These are phyloP conservation scores for Pavo muticus DNA, from an alignment of 2,113 vertebrate species.

Conservation along the genomic window DNA sequence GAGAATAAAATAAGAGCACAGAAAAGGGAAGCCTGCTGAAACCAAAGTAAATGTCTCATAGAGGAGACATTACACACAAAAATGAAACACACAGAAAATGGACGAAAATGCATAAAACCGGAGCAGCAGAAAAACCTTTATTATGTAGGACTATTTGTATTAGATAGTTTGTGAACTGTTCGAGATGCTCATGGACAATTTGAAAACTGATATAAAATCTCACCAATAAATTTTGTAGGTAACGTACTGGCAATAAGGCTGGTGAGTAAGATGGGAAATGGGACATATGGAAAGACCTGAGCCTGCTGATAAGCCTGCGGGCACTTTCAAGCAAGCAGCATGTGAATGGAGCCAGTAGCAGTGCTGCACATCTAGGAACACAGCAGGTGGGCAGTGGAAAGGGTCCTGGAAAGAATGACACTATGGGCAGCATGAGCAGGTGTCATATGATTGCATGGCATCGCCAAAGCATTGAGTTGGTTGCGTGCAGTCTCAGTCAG, in stretches of 20 bases:
- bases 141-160: neutral
- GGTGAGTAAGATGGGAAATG: neutral
- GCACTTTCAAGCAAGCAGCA: neutral
- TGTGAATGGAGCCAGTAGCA: neutral
- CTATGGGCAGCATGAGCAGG: neutral
- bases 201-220: neutral
- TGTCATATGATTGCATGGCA: neutral
- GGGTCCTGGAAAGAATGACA: neutral
- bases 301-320: neutral
- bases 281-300: neutral
- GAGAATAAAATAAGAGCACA: neutral
- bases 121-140: neutral
- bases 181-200: neutral
- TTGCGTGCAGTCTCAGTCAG: neutral
- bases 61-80: neutral
- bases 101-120: neutral
- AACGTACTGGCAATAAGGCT: neutral
- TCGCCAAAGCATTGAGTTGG: neutral
- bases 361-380: fast-evolving
- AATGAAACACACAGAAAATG: neutral
- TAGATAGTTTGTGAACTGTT: neutral
- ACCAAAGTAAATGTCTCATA: neutral
- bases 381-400: neutral
- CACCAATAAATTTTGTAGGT: neutral
- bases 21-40: neutral